phyloP scores from a whole-genome alignment of 2,113 vertebrate genomes.

The Saccopteryx leptura region DNA sequence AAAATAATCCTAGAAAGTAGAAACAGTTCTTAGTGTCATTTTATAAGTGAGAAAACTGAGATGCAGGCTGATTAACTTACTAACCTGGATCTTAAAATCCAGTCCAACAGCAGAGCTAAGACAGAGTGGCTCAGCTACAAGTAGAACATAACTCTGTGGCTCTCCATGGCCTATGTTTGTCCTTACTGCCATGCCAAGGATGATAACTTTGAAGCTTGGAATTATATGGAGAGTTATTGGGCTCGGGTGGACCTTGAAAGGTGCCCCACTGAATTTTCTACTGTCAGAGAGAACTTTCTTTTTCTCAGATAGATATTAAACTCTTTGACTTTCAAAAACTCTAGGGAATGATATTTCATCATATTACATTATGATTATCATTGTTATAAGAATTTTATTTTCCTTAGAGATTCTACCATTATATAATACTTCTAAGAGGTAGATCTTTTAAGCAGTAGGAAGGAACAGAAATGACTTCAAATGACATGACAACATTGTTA shows the following conservation, averaged over 20 bases:
- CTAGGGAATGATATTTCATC: constrained; percentile 61
- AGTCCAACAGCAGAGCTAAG: neutral
- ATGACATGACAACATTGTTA: constrained; percentile 12
- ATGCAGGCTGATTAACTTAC: neutral
- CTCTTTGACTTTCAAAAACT: constrained; percentile 66
- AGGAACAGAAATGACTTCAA: constrained; percentile 62
- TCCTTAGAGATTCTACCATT: constrained; percentile 65
- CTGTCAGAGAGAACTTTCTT: neutral
- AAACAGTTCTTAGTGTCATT: constrained; percentile 28
- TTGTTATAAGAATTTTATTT: constrained; percentile 69
- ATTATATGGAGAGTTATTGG: neutral
- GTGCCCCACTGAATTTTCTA: neutral
- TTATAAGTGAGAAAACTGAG: constrained; percentile 39
- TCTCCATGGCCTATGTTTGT: neutral
- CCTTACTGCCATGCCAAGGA: neutral
- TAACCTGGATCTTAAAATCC: neutral
- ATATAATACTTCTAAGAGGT: constrained; percentile 39
- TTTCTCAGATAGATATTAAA: constrained; percentile 42
- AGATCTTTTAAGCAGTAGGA: constrained; percentile 59
- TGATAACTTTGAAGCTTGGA: constrained; percentile 1
- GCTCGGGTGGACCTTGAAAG: neutral
- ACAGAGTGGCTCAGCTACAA: neutral
- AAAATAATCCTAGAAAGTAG: neutral
- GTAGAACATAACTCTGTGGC: neutral
- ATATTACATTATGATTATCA: constrained; percentile 57